A percentile compares a stretch with the other conserved stretches of the same genome.
Conservation (phyloP, 2,797 vertebrate genomes). For the Paedocypris micromegethes region DNA sequence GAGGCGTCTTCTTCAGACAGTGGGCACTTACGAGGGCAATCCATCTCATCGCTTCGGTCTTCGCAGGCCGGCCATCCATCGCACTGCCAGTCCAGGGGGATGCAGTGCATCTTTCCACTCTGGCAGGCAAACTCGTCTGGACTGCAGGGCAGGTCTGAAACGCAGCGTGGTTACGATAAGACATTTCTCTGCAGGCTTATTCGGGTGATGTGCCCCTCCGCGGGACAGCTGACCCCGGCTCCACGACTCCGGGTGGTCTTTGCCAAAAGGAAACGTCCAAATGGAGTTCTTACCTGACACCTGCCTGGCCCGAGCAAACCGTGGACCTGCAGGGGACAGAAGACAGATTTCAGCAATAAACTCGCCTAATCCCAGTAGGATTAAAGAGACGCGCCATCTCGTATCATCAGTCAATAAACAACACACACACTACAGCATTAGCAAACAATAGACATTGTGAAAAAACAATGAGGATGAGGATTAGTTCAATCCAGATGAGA, state of each 20-base stretch:
- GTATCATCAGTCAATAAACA: not conserved
- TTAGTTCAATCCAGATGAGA: too few species aligned
- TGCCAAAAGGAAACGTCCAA: too few species aligned
- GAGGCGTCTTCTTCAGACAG: too few species aligned
- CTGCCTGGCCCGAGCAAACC: conserved; percentile 72
- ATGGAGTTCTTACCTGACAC: conserved; percentile 70
- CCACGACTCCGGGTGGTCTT: too few species aligned
- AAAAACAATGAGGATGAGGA: not conserved
- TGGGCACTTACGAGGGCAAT: conserved; percentile 83
- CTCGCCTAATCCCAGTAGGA: not conserved
- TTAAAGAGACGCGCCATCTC: conserved; percentile 5
- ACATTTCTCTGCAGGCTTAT: not conserved
- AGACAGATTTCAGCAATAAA: conserved; percentile 40
- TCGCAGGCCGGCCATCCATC: conserved; percentile 94
- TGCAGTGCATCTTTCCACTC: conserved; percentile 93
- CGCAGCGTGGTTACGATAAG: not conserved
- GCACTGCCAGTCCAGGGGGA: conserved; percentile 90
- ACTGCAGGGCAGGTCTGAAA: conserved; percentile 86
- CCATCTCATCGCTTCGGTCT: conserved; percentile 91
- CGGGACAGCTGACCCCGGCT: too few species aligned
- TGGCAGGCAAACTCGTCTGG: conserved; percentile 89
- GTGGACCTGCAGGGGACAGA: conserved; percentile 65
- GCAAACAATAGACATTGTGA: not conserved
- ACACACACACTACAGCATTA: not conserved
- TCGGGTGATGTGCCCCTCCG: too few species aligned